phyloP scores from a whole-genome alignment of 2,113 vertebrate species.

The Rhegmatorhina hoffmannsi region DNA sequence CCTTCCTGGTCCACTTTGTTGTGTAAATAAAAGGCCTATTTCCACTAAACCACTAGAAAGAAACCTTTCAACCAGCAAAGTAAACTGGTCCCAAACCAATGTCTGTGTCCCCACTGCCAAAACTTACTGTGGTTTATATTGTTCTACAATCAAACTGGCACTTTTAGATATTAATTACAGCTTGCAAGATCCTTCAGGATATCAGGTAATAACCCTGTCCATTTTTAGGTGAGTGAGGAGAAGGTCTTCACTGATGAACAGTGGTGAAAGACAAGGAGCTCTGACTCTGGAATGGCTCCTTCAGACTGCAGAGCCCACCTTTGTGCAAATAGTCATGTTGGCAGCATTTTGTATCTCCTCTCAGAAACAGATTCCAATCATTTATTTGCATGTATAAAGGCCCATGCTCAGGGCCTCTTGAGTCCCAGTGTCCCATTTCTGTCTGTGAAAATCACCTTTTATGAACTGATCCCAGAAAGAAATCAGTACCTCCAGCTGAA shows the following conservation, averaged over 20 bases:
- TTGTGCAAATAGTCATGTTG: not conserved
- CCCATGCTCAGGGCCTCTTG: not conserved
- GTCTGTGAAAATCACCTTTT: not conserved
- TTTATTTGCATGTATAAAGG: not conserved
- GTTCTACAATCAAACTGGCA: not conserved
- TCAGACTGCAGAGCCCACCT: not conserved
- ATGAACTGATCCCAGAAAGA: not conserved
- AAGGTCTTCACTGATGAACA: not conserved
- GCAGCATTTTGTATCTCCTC: not conserved
- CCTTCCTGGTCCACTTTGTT: not conserved
- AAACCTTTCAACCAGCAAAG: not conserved
- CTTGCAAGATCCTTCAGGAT: not conserved
- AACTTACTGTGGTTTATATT: not conserved
- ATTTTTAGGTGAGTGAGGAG: not conserved
- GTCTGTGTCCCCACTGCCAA: not conserved
- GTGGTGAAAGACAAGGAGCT: not conserved
- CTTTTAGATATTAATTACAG: not conserved
- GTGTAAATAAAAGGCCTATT: not conserved
- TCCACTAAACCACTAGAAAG: not conserved
- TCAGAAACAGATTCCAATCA: too few species aligned
- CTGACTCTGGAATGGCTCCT: not conserved
- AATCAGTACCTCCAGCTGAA: not conserved
- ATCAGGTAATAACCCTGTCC: not conserved
- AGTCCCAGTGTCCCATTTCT: not conserved
- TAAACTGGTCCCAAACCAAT: not conserved